These are phyloP conservation scores for Ondatra zibethicus DNA, from an alignment of 2,113 vertebrate genomes.

Conservation along the genomic window DNA sequence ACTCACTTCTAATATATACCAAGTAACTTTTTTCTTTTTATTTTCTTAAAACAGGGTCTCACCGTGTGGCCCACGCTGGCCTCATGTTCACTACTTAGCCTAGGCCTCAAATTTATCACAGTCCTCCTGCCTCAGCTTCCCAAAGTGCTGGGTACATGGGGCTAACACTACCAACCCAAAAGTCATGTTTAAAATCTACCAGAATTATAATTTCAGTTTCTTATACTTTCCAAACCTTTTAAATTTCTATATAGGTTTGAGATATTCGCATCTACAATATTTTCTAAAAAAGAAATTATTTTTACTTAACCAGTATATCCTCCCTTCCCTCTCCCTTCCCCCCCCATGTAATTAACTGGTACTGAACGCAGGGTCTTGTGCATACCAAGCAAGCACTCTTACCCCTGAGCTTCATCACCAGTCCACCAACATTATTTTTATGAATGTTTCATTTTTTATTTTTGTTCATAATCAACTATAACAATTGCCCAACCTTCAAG, in stretches of 20 bases:
- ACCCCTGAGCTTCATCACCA: background rate
- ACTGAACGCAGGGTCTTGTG: no score
- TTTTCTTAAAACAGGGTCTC: background rate
- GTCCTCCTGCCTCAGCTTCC: background rate
- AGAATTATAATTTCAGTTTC: slow-evolving; percentile 18
- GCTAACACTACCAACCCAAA: background rate
- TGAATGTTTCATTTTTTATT: background rate
- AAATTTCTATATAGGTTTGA: slow-evolving; percentile 5
- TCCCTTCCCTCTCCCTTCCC: background rate
- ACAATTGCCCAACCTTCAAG: slow-evolving; percentile 8
- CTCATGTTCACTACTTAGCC: background rate
- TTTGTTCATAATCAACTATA: slow-evolving; percentile 17
- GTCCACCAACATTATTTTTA: background rate
- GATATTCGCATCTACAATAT: background rate
- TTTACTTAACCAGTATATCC: background rate
- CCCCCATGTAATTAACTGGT: no score
- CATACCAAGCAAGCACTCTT: background rate
- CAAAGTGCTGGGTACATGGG: no score
- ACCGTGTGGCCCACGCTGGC: background rate
- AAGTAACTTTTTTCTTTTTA: background rate
- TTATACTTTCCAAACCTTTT: slow-evolving; percentile 41
- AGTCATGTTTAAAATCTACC: slow-evolving; percentile 20
- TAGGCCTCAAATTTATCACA: background rate
- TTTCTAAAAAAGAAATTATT: slow-evolving; percentile 48
- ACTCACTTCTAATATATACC: background rate